These are phyloP conservation scores for Desmophyllum pertusum DNA, from an alignment of 92 coral and sea anemone genomes.

Conservation along the genomic window DNA sequence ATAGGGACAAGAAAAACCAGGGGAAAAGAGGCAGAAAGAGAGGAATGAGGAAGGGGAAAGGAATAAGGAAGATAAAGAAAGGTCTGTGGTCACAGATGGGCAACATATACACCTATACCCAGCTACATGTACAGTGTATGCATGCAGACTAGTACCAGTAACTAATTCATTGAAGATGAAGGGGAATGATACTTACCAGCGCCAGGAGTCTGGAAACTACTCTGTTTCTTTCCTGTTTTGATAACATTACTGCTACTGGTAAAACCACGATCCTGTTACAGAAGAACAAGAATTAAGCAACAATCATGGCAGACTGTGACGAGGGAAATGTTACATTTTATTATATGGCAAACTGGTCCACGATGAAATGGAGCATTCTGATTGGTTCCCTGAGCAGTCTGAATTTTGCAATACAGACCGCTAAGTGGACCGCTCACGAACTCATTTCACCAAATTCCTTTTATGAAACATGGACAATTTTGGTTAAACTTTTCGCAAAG, in stretches of 20 bases:
- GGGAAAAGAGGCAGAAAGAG: not conserved
- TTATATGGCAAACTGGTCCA: no score
- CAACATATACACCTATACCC: not conserved
- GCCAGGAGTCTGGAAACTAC: constrained; percentile 70
- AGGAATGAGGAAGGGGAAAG: not conserved
- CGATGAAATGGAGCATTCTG: no score
- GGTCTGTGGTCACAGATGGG: not conserved
- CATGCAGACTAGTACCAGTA: no score
- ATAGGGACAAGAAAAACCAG: no score
- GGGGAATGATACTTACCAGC: constrained; percentile 58
- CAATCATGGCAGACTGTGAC: not conserved
- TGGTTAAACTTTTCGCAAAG: no score
- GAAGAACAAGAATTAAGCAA: not conserved
- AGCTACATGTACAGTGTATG: not conserved
- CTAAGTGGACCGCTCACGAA: no score
- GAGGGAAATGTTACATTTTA: no score
- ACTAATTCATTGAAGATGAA: not conserved
- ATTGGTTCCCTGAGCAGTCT: no score
- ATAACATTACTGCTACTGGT: constrained; percentile 87
- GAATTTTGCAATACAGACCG: no score
- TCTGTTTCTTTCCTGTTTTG: constrained; percentile 72
- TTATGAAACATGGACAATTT: no score
- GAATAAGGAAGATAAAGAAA: not conserved
- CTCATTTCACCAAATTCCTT: no score
- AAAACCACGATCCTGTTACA: constrained; percentile 82